phyloP scores from a whole-genome alignment of 2,113 vertebrate species.

The Hippocampus zosterae region DNA sequence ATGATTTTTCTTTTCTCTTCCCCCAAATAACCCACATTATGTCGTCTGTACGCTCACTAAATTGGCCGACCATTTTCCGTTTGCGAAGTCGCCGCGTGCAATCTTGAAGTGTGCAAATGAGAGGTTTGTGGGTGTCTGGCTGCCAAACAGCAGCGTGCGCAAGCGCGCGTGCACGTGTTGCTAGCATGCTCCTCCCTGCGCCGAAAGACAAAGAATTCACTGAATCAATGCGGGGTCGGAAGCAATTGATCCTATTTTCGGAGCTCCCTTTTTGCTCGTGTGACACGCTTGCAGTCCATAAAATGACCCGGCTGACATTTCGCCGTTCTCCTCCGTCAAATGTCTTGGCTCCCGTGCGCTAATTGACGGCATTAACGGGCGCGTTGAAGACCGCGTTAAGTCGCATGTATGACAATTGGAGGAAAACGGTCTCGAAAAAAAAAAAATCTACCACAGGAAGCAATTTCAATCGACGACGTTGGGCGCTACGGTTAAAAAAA shows the following conservation, averaged over 20 bases:
- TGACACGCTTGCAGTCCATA: constrained; percentile 43
- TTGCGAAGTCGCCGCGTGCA: constrained; percentile 15
- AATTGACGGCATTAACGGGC: constrained; percentile 57
- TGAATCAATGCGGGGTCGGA: constrained; percentile 25
- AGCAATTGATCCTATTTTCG: constrained; percentile 56
- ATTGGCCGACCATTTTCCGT: constrained; percentile 10
- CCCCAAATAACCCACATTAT: constrained; percentile 11
- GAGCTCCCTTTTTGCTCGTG: constrained; percentile 37
- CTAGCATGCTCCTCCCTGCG: constrained; percentile 17
- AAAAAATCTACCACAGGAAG: constrained; percentile 33
- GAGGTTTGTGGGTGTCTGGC: constrained; percentile 17
- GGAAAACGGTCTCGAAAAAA: constrained; percentile 16
- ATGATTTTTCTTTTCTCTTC: background rate
- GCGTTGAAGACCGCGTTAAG: too few relatives aligned
- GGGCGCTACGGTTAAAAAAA: constrained; percentile 13
- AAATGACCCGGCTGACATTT: constrained; percentile 57
- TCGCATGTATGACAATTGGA: constrained; percentile 36
- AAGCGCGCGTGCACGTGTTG: constrained; percentile 20
- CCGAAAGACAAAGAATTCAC: constrained; percentile 62
- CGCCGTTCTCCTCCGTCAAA: constrained; percentile 37
- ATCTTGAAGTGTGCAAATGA: constrained; percentile 27
- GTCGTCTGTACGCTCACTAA: constrained; percentile 10
- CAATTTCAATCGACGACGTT: constrained; percentile 38
- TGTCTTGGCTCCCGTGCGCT: constrained; percentile 34
- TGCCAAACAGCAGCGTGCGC: constrained; percentile 4